These are phyloP conservation scores for Danaus melanippus DNA, from an alignment of 1,140 invertebrate species.

Conservation along the genomic window DNA sequence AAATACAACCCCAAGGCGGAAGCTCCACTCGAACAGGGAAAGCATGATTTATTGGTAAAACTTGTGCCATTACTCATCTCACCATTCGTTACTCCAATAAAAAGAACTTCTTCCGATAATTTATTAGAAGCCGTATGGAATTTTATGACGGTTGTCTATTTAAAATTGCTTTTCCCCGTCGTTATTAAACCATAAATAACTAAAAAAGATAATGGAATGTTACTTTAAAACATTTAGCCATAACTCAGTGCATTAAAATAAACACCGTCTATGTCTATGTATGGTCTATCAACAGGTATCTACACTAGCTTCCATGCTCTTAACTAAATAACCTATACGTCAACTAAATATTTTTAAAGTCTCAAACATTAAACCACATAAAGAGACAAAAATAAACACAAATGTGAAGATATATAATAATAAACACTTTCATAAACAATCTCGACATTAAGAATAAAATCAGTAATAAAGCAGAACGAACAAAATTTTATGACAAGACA, in stretches of 20 bases:
- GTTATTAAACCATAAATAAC: conserved; percentile 46
- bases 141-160: conserved; percentile 61
- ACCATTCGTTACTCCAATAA: conserved; percentile 69
- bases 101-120: conserved; percentile 65
- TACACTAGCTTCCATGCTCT: too few species aligned
- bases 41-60: conserved; percentile 67
- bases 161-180: conserved; percentile 34
- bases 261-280: too few species aligned
- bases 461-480: neutral
- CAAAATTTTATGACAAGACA: conserved; percentile 1
- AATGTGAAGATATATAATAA: too few species aligned
- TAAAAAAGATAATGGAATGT: conserved; percentile 14
- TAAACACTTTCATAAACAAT: too few species aligned
- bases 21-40: conserved; percentile 49
- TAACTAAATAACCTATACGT: too few species aligned
- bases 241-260: too few species aligned
- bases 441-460: too few species aligned
- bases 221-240: too few species aligned
- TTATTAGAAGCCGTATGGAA: conserved; percentile 58
- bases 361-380: too few species aligned
- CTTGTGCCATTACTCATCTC: conserved; percentile 66
- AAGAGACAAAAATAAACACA: too few species aligned
- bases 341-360: too few species aligned
- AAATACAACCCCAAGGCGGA: conserved; percentile 50
- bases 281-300: too few species aligned